A percentile compares a stretch with the other conserved stretches of the same genome.
phyloP scores from a whole-genome alignment of 1,140 invertebrate species.

The Brachionus asplanchnoidis region DNA sequence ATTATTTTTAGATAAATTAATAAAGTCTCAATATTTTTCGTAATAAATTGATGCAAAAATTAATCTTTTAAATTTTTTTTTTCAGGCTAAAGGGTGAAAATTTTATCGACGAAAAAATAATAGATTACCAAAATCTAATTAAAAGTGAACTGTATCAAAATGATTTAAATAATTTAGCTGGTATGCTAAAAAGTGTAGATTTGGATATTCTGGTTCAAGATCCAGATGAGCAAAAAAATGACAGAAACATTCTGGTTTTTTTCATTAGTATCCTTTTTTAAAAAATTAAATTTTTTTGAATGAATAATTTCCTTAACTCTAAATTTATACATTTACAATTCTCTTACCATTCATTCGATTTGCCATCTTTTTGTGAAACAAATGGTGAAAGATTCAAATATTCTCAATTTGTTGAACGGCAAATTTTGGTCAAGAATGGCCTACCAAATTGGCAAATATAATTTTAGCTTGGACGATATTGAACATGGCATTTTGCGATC shows the following conservation, averaged over 20 bases:
- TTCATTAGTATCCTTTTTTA: slow-evolving; percentile 32
- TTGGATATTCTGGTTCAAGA: background rate
- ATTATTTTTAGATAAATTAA: too few species aligned
- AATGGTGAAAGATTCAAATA: background rate
- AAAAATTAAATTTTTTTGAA: background rate
- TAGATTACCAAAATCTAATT: slow-evolving; percentile 18
- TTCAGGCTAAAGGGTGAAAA: background rate
- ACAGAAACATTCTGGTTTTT: background rate
- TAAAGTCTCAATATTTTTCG: too few species aligned
- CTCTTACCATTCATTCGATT: slow-evolving; percentile 32
- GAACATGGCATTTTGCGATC: slow-evolving; percentile 57
- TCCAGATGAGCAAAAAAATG: background rate
- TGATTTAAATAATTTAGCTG: background rate
- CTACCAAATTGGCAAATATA: slow-evolving; percentile 47
- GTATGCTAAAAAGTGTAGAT: background rate
- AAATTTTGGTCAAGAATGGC: slow-evolving; percentile 40
- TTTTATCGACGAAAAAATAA: slow-evolving; percentile 24
- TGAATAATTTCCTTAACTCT: background rate
- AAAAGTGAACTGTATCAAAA: slow-evolving; percentile 7
- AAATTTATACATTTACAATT: slow-evolving; percentile 12
- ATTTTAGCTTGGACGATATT: slow-evolving; percentile 55
- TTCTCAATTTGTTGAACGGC: background rate
- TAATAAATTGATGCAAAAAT: background rate
- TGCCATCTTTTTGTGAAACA: background rate
- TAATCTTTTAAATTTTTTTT: background rate